These are phyloP conservation scores for Drosophila lacicola DNA, from an alignment of 2,888 invertebrate species.

Conservation along the genomic window DNA sequence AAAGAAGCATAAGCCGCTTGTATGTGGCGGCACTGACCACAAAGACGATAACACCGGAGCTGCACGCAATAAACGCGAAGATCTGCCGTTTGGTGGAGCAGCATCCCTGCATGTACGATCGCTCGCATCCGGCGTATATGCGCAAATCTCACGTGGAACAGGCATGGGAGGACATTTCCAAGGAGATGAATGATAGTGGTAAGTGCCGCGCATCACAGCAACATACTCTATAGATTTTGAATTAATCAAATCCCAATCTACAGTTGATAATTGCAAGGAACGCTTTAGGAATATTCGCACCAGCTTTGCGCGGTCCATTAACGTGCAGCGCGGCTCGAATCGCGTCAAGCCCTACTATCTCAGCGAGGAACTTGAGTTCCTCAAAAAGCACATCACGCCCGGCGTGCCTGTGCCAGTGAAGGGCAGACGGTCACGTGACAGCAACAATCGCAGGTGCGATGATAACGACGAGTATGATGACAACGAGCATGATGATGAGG, in stretches of 20 bases:
- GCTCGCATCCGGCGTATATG: slow-evolving; percentile 75
- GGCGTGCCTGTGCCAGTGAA: slow-evolving; percentile 60
- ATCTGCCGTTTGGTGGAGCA: slow-evolving; percentile 79
- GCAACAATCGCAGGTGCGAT: slow-evolving; percentile 45
- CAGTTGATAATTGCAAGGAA: slow-evolving; percentile 81
- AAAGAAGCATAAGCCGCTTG: slow-evolving; percentile 18
- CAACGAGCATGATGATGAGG: slow-evolving; percentile 34
- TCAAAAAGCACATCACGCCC: slow-evolving; percentile 77
- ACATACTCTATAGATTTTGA: neutral
- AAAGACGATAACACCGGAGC: slow-evolving; percentile 72
- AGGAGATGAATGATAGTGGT: slow-evolving; percentile 79
- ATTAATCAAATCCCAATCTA: neutral
- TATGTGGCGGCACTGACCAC: slow-evolving; percentile 38
- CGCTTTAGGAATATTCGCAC: slow-evolving; percentile 84
- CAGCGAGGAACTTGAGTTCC: slow-evolving; percentile 74
- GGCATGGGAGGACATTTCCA: slow-evolving; percentile 82
- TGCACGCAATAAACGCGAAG: slow-evolving; percentile 78
- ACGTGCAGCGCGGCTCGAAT: slow-evolving; percentile 79
- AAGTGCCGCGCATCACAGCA: slow-evolving; percentile 39
- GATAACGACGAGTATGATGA: slow-evolving; percentile 48
- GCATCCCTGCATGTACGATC: slow-evolving; percentile 83
- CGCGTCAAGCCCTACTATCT: slow-evolving; percentile 81
- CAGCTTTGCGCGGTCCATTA: slow-evolving; percentile 83
- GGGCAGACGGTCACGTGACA: slow-evolving; percentile 49
- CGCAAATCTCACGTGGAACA: slow-evolving; percentile 79